A percentile compares a stretch with the other conserved stretches of the same genome.
Conservation (phyloP, 1,140 invertebrate species). For the Lutraria rhynchaena region DNA sequence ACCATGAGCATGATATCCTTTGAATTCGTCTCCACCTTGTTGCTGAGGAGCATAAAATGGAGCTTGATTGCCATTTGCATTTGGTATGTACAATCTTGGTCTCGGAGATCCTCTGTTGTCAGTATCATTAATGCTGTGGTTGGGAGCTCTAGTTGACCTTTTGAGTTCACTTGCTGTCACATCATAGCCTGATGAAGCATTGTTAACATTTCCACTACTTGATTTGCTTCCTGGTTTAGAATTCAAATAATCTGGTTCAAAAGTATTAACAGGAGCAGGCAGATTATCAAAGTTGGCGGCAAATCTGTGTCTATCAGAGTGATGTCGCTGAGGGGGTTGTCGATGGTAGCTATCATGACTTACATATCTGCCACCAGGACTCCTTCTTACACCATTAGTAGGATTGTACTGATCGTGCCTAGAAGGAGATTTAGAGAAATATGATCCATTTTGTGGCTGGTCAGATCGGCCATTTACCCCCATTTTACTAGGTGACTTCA, state of each 20-base stretch:
- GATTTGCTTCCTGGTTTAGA: neutral
- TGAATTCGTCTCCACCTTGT: neutral
- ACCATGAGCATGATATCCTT: neutral
- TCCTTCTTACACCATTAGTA: neutral
- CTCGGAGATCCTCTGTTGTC: neutral
- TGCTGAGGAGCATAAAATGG: conserved; percentile 31
- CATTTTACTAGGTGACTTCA: conserved; percentile 10
- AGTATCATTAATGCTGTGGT: neutral
- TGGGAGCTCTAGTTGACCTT: neutral
- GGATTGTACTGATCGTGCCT: conserved; percentile 8
- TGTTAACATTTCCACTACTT: neutral
- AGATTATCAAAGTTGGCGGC: conserved; percentile 37
- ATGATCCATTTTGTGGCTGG: conserved; percentile 21
- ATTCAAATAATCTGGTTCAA: conserved; percentile 38
- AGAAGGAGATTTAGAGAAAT: conserved; percentile 23
- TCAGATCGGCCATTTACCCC: neutral
- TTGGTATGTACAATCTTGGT: conserved; percentile 23
- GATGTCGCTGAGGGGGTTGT: neutral
- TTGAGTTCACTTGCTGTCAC: neutral
- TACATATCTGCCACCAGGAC: neutral
- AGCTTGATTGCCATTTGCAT: neutral
- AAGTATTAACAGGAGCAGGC: conserved; percentile 14
- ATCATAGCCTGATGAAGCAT: neutral
- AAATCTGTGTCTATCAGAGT: conserved; percentile 20
- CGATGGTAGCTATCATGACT: neutral